Conservation (phyloP, 1,140 invertebrate genomes). For the Latrodectus geometricus region DNA sequence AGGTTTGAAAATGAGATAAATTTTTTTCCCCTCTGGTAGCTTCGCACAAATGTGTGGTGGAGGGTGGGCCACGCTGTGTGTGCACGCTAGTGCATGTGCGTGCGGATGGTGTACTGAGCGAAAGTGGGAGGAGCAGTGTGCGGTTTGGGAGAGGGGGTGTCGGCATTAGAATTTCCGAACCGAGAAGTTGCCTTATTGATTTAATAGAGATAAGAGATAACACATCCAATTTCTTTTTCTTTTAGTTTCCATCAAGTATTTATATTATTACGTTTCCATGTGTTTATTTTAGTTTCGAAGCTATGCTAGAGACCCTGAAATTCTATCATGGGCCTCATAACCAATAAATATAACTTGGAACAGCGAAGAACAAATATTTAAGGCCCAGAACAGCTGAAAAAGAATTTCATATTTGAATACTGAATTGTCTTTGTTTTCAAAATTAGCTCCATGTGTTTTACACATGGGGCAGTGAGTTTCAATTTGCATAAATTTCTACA, state of each 20-base stretch:
- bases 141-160: background rate
- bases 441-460: too few species aligned
- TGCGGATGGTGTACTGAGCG: background rate
- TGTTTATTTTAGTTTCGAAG: background rate
- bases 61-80: background rate
- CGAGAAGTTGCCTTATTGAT: background rate
- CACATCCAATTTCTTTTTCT: background rate
- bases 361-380: too few species aligned
- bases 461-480: too few species aligned
- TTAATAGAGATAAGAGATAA: background rate
- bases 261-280: background rate
- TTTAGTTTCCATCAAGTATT: background rate
- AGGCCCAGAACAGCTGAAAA: too few species aligned
- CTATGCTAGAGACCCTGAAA: background rate
- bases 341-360: background rate
- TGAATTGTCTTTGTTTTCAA: too few species aligned
- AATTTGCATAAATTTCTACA: too few species aligned
- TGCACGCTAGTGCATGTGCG: background rate
- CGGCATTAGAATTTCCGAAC: background rate
- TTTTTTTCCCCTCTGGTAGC: background rate
- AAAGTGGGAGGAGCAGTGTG: constrained; percentile 13
- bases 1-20: constrained; percentile 14
- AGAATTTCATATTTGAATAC: too few species aligned
- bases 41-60: background rate
- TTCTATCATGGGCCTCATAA: background rate